Conservation (phyloP, 2,888 invertebrate genomes). For the Chloroclysta siterata region DNA sequence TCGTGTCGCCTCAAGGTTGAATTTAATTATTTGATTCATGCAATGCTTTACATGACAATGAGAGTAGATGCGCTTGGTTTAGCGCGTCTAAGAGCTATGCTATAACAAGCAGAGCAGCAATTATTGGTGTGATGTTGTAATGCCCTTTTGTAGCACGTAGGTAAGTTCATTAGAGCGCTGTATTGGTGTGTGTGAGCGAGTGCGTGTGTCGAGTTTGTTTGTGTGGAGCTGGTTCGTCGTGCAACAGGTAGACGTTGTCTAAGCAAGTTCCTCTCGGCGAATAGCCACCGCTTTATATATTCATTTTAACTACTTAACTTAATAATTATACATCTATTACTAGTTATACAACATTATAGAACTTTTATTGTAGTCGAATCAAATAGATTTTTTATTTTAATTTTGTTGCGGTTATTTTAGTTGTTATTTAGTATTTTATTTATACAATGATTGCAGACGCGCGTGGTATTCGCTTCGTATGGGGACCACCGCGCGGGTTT, state of each 20-base stretch:
- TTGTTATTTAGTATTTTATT: constrained; percentile 84
- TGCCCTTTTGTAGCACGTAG: neutral
- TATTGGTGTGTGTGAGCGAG: no score
- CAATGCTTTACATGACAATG: constrained; percentile 25
- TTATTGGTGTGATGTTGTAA: neutral
- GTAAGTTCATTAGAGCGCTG: no score
- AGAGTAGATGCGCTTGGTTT: neutral
- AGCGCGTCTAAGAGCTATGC: neutral
- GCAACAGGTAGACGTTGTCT: neutral
- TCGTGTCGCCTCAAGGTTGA: constrained; percentile 18
- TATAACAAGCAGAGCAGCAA: neutral
- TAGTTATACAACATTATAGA: constrained; percentile 63
- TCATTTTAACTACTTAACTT: constrained; percentile 57
- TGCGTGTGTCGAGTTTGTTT: no score
- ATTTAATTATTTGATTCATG: constrained; percentile 17
- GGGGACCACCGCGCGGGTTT: constrained; percentile 4
- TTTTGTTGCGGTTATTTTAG: constrained; percentile 76
- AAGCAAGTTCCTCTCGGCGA: constrained; percentile 20
- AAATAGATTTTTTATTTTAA: constrained; percentile 58
- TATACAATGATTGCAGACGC: constrained; percentile 55
- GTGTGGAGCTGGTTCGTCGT: neutral
- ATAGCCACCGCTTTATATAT: constrained; percentile 44
- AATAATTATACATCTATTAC: constrained; percentile 53
- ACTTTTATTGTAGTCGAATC: constrained; percentile 71
- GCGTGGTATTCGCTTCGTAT: constrained; percentile 18